Percentiles rank a stretch among this genome's conserved stretches.
Conservation (phyloP, 2,888 invertebrate genomes). For the Imbricaverruca yamaguchii region DNA sequence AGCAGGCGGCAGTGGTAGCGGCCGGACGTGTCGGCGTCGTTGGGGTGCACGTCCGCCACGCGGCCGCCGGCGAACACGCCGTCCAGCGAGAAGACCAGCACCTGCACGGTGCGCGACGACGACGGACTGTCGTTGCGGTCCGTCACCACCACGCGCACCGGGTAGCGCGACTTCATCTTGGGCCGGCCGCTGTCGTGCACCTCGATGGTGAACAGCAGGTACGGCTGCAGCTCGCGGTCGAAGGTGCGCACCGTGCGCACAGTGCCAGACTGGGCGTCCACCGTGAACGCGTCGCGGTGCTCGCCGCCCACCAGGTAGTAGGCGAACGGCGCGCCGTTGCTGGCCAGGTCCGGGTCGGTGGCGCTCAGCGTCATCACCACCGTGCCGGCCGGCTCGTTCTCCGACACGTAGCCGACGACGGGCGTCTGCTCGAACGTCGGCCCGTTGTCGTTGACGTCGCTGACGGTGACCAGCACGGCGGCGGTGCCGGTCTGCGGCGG, state of each 20-base stretch:
- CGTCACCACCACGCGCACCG: conserved; percentile 62
- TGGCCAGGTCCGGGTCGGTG: conserved; percentile 78
- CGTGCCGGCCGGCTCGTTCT: conserved; percentile 77
- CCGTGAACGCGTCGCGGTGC: conserved; percentile 63
- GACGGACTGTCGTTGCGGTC: conserved; percentile 91
- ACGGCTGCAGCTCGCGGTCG: conserved; percentile 72
- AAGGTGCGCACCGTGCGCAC: conserved; percentile 68
- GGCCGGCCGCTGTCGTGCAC: conserved; percentile 83
- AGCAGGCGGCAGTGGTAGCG: conserved; percentile 78
- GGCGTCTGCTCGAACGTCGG: conserved; percentile 67
- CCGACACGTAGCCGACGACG: conserved; percentile 67
- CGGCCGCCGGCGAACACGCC: conserved; percentile 67
- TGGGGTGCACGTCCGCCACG: conserved; percentile 84
- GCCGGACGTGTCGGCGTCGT: conserved; percentile 82
- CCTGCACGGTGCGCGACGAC: conserved; percentile 68
- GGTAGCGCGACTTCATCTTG: conserved; percentile 70
- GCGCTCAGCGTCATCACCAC: conserved; percentile 77
- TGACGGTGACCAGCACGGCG: conserved; percentile 66
- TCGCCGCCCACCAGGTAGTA: conserved; percentile 70
- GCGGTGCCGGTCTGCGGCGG: conserved; percentile 90
- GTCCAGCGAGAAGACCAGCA: conserved; percentile 51
- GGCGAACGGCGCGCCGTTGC: conserved; percentile 83
- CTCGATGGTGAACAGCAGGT: conserved; percentile 66
- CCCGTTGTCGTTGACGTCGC: conserved; percentile 89
- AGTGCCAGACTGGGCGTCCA: conserved; percentile 71